Conservation (phyloP, 2,888 invertebrate genomes). For the Liodrosophila aerea region DNA sequence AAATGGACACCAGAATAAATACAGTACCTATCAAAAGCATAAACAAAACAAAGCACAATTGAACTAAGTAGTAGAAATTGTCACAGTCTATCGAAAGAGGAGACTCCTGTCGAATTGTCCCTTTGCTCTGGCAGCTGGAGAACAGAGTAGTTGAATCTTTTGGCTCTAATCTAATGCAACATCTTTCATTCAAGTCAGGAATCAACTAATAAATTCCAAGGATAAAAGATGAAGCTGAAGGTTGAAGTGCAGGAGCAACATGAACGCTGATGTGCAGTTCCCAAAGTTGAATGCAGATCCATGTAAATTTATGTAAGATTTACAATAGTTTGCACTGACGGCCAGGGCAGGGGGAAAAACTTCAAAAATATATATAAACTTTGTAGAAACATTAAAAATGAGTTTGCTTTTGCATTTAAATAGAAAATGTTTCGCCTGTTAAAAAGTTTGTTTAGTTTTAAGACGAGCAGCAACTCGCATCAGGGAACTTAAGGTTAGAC, state of each 20-base stretch:
- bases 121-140: too few relatives aligned
- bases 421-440: conserved; percentile 33
- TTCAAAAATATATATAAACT: conserved; percentile 11
- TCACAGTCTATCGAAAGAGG: too few relatives aligned
- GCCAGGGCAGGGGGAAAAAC: conserved; percentile 6
- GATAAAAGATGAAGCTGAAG: not conserved
- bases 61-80: too few relatives aligned
- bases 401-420: conserved; percentile 51
- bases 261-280: not conserved
- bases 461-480: conserved; percentile 16
- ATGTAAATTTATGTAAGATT: conserved; percentile 9
- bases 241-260: not conserved
- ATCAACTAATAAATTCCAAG: not conserved
- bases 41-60: too few relatives aligned
- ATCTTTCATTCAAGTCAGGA: too few relatives aligned
- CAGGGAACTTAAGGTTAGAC: conserved; percentile 16
- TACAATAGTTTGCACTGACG: conserved; percentile 6
- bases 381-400: conserved; percentile 32
- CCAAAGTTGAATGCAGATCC: conserved; percentile 4
- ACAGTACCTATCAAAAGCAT: too few relatives aligned
- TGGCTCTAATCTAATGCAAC: too few relatives aligned
- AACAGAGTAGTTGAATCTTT: too few relatives aligned
- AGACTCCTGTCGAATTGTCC: too few relatives aligned
- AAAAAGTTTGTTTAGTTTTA: conserved; percentile 37
- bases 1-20: too few relatives aligned